Percentiles rank a stretch among this genome's conserved stretches.
phyloP scores from a whole-genome alignment of 2,113 vertebrate genomes.

The Gorsachius goisagi region DNA sequence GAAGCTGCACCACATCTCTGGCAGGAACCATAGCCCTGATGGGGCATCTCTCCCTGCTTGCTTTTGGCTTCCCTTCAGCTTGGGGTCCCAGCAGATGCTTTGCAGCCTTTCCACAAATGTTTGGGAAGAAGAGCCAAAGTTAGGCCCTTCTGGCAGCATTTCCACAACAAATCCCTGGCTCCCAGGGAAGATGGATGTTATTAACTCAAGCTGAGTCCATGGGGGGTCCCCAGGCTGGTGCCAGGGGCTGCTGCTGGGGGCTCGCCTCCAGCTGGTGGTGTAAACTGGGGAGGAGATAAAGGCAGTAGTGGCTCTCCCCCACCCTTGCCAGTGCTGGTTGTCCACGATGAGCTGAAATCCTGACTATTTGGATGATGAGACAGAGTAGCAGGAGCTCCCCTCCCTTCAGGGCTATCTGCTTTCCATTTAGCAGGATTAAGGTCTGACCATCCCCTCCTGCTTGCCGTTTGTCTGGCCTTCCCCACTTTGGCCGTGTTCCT shows the following conservation, averaged over 20 bases:
- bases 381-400: background rate
- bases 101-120: constrained; percentile 47
- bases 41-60: background rate
- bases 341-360: background rate
- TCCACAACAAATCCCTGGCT: constrained; percentile 39
- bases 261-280: background rate
- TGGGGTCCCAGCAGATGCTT: constrained; percentile 18
- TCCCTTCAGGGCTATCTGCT: background rate
- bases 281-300: background rate
- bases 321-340: background rate
- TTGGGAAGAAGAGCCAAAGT: constrained; percentile 49
- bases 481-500: background rate
- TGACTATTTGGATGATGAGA: background rate
- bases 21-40: background rate
- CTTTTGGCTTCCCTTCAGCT: background rate
- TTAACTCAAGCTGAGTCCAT: constrained; percentile 1
- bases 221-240: background rate
- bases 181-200: background rate
- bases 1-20: background rate
- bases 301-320: background rate
- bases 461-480: background rate
- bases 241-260: constrained; percentile 5
- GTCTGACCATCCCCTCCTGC: accelerated
- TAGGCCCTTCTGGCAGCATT: constrained; percentile 24
- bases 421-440: background rate